Evolutionary conservation across 1,140 invertebrate species (phyloP), one percentile per base, ranked within the genome.

Genomic region (Helicoverpa armigera): DNA sequence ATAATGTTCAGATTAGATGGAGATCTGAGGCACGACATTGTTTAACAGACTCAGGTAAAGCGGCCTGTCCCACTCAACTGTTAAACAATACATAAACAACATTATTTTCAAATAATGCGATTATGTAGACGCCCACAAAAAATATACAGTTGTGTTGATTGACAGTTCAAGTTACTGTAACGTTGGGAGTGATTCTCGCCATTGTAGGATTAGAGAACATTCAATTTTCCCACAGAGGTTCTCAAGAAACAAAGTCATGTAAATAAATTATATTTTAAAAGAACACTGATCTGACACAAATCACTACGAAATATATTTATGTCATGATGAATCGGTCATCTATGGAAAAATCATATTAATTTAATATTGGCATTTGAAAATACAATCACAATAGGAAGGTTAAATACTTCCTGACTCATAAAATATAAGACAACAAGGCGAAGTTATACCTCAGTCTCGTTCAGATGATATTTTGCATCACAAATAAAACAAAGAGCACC

Each of bases 1-100:
- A 94, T 94, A 91, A 92, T 89, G 86, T 86, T 90, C 83, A 91
- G 93, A 94, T 94, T 92, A 94, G 93, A 94, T 94, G 87, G 81
- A 90, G 91, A 94, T 94, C 91, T 91, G 75, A 83, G 83, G 86
- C 87, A 90, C 86, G 89, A 91, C 92, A 94, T 94, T 94, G 91
- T 94, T 91, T 91, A 90, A 43, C 35, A 73, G 85, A 80, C 78
- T 81, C 91, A 93, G 91, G 91, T 92, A 92, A 87, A 86, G 78
- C 85, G 81, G 76, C 75, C 84, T 67, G 76, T 86, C 80, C 84
- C 78, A 82, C 84, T 92, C 85, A 87, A 92, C 87, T 92, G 88
- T 83, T 81, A 88, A 90, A 94, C 91, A 94, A 93, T 91, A 83
- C 83, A 88, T 87, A 93, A 94, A 93, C 93, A 94, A 91, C 83